phyloP scores from a whole-genome alignment of 92 coral and sea anemone genomes.

The Heteractis magnifica region DNA sequence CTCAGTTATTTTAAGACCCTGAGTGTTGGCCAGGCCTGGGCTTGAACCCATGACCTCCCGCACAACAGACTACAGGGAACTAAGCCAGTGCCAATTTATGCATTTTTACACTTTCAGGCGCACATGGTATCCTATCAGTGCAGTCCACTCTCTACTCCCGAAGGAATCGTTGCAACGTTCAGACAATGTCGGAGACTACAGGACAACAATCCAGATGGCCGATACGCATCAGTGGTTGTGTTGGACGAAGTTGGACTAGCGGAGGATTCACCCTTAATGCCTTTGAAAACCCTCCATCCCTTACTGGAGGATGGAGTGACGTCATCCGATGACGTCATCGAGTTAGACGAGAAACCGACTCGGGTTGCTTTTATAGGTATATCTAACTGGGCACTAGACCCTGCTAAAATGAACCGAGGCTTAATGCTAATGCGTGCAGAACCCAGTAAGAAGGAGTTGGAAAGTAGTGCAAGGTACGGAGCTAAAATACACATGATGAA shows the following conservation, averaged over 20 bases:
- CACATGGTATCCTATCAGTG: constrained; percentile 77
- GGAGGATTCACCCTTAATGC: constrained; percentile 83
- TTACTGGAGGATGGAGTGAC: constrained; percentile 83
- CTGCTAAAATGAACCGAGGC: constrained; percentile 84
- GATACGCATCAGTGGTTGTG: constrained; percentile 84
- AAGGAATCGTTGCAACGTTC: constrained; percentile 82
- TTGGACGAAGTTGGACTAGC: constrained; percentile 86
- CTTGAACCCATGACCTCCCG: too few species aligned
- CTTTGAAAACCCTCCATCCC: constrained; percentile 78
- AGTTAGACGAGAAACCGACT: constrained; percentile 66
- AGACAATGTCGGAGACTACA: constrained; percentile 67
- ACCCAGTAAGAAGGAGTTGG: constrained; percentile 57
- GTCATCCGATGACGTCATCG: constrained; percentile 70
- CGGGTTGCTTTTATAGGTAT: constrained; percentile 85
- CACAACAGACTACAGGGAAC: too few species aligned
- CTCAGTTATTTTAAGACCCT: too few species aligned
- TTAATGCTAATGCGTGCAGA: constrained; percentile 80
- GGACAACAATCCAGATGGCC: constrained; percentile 44
- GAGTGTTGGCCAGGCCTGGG: too few species aligned
- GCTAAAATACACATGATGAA: too few species aligned
- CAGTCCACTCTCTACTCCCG: constrained; percentile 88
- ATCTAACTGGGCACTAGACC: constrained; percentile 89
- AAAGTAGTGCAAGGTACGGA: constrained; percentile 64
- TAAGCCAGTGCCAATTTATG: too few species aligned
- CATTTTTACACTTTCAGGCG: constrained; percentile 31